phyloP scores from a whole-genome alignment of 2,113 vertebrate genomes.

The Delphinapterus leucas region DNA sequence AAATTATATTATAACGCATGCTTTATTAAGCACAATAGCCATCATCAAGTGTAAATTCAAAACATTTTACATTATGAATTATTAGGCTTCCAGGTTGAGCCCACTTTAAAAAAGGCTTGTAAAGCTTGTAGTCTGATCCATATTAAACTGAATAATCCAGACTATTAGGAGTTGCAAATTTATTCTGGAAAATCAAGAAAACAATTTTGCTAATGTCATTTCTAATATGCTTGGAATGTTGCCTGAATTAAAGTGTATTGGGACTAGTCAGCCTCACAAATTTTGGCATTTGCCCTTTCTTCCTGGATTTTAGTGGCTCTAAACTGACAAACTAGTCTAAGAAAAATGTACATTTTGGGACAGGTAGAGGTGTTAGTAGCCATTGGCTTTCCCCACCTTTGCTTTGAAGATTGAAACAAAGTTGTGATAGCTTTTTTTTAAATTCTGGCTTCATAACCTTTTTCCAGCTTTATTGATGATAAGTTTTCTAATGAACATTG shows the following conservation, averaged over 20 bases:
- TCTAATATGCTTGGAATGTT: background rate
- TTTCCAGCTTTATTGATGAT: background rate
- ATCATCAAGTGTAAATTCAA: conserved; percentile 55
- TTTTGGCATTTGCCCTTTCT: background rate
- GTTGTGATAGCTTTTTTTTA: background rate
- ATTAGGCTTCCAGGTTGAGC: background rate
- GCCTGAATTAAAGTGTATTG: background rate
- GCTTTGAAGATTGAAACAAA: background rate
- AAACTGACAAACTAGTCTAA: background rate
- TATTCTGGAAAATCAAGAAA: conserved; percentile 8
- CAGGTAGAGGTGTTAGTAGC: background rate
- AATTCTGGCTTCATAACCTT: background rate
- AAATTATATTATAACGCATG: conserved; percentile 34
- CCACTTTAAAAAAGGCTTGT: background rate
- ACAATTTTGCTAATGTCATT: conserved; percentile 1
- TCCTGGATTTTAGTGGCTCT: background rate
- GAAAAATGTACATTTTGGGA: background rate
- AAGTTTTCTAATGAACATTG: background rate
- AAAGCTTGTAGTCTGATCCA: background rate
- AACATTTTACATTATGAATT: conserved; percentile 31
- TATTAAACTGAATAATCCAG: conserved; percentile 5
- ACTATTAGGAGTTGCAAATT: background rate
- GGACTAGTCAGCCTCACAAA: background rate
- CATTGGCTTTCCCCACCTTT: background rate
- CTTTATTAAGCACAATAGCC: conserved; percentile 17